Evolutionary conservation across 2,888 invertebrate genomes (phyloP).

Genomic region (Teinopalpus imperialis): DNA sequence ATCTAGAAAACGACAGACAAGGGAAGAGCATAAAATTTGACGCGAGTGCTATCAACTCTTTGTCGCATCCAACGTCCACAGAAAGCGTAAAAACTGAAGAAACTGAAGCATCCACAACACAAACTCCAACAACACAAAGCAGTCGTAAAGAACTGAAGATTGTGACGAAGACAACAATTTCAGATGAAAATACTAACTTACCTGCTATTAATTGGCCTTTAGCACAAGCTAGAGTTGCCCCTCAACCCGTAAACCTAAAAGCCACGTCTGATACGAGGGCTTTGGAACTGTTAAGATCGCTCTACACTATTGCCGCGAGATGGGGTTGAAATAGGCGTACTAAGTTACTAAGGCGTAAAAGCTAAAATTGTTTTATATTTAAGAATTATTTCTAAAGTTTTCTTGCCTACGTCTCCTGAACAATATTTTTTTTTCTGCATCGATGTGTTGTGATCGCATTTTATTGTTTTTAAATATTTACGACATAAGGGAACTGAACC

Average conservation of each 20-base stretch:
- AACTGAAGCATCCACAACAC: conserved; percentile 54
- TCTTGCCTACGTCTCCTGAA: conserved; percentile 2
- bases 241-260: conserved; percentile 54
- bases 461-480: conserved; percentile 24
- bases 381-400: neutral
- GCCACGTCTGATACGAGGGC: conserved; percentile 88
- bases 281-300: conserved; percentile 89
- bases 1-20: conserved; percentile 36
- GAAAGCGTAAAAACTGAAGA: conserved; percentile 46
- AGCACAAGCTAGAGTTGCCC: conserved; percentile 65
- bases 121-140: conserved; percentile 48
- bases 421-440: neutral
- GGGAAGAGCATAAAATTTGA: conserved; percentile 62
- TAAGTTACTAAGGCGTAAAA: neutral
- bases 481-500: neutral
- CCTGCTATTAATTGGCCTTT: conserved; percentile 56
- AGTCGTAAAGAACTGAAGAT: conserved; percentile 65
- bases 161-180: conserved; percentile 45
- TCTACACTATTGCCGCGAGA: conserved; percentile 92
- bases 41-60: conserved; percentile 61
- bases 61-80: conserved; percentile 60
- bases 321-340: conserved; percentile 81
- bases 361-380: conserved; percentile 1
- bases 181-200: conserved; percentile 44
- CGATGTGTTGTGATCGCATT: conserved; percentile 3